These are phyloP conservation scores for Ennomos quercinarius DNA, from an alignment of 2,888 invertebrate species.

Conservation along the genomic window DNA sequence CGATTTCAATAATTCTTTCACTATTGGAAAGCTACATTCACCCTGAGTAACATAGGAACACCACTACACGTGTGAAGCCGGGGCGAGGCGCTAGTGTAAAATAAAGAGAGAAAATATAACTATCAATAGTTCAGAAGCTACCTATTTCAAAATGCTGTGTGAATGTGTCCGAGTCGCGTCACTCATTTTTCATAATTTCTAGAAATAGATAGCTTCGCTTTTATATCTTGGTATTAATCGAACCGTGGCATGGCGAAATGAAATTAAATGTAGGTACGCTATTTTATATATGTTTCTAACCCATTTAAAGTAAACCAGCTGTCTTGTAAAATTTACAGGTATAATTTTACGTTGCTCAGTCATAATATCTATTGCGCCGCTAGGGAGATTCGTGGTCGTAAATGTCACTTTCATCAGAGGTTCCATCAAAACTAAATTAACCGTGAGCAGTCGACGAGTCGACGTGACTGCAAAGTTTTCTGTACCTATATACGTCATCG, in stretches of 20 bases:
- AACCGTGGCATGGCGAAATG: background rate
- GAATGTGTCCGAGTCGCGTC: too few relatives aligned
- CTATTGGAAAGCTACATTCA: too few relatives aligned
- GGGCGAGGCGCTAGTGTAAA: too few relatives aligned
- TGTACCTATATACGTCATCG: too few relatives aligned
- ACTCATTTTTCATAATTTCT: too few relatives aligned
- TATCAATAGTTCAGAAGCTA: too few relatives aligned
- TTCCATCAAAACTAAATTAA: slow-evolving; percentile 45
- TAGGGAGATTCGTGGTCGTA: slow-evolving; percentile 11
- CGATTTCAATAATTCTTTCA: too few relatives aligned
- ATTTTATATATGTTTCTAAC: slow-evolving; percentile 6
- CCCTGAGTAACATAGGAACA: too few relatives aligned
- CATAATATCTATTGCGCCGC: slow-evolving; percentile 14
- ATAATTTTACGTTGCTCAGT: slow-evolving; percentile 8
- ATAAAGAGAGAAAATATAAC: too few relatives aligned
- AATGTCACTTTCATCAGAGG: slow-evolving; percentile 38
- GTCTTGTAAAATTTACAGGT: slow-evolving; percentile 3
- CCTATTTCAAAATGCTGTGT: too few relatives aligned
- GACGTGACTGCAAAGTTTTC: slow-evolving; percentile 24
- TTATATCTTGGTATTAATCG: slow-evolving; percentile 2
- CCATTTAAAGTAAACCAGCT: slow-evolving; percentile 12
- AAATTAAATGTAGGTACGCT: background rate
- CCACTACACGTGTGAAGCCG: too few relatives aligned
- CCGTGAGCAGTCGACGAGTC: slow-evolving; percentile 22
- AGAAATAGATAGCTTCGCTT: background rate